Percentiles rank a stretch among this genome's conserved stretches.
Evolutionary conservation across 2,888 invertebrate genomes (phyloP).

Genomic region (Polydrusus pterygomalis): DNA sequence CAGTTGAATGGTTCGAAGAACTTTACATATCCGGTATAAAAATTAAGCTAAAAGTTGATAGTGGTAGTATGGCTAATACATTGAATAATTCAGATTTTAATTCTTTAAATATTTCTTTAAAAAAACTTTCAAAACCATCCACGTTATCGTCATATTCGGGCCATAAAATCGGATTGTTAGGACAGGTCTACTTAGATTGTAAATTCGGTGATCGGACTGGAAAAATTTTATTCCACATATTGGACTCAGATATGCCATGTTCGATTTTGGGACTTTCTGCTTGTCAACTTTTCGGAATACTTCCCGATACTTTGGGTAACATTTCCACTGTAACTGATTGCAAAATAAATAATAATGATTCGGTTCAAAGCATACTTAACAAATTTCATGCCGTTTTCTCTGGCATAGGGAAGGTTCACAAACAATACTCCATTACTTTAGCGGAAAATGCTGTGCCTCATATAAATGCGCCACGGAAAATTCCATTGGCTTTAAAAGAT

Average conservation of each 20-base stretch:
- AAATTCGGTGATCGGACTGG: not conserved
- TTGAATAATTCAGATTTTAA: slow-evolving; percentile 4
- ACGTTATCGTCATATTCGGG: slow-evolving; percentile 3
- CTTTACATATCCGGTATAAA: not conserved
- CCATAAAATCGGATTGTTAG: slow-evolving; percentile 1
- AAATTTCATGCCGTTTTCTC: not conserved
- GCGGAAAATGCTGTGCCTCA: not conserved
- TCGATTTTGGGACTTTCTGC: slow-evolving; percentile 22
- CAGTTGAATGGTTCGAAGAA: slow-evolving; percentile 27
- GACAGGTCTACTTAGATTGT: slow-evolving; percentile 19
- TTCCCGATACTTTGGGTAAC: not conserved
- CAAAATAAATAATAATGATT: not conserved
- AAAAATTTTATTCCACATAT: slow-evolving; percentile 8
- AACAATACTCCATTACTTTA: not conserved
- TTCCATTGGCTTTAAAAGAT: not conserved
- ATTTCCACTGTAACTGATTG: not conserved
- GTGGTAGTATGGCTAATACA: slow-evolving; percentile 13
- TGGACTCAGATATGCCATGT: not conserved
- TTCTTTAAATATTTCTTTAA: not conserved
- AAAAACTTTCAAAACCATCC: not conserved
- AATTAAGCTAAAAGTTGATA: slow-evolving; percentile 8
- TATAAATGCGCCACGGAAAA: not conserved
- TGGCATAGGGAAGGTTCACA: not conserved
- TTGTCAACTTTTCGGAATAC: slow-evolving; percentile 7
- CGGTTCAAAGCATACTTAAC: not conserved